Percentiles rank a stretch among this genome's conserved stretches.
Conservation (phyloP, 2,113 vertebrate genomes). For the Heloderma charlesbogerti region DNA sequence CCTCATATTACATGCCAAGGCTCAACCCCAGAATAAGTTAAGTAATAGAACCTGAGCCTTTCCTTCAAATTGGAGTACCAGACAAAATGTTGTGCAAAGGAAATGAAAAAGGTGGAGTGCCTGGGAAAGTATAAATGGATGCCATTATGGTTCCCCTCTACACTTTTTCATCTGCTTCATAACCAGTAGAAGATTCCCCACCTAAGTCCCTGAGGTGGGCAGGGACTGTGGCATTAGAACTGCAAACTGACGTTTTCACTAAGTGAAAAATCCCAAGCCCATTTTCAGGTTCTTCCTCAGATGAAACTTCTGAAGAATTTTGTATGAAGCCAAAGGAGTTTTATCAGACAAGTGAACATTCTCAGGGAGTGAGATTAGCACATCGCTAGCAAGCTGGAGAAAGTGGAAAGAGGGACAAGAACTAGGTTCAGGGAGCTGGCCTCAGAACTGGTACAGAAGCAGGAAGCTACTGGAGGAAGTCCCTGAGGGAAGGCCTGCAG, state of each 20-base stretch:
- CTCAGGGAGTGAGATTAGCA: not conserved
- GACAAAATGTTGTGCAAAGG: too few relatives aligned
- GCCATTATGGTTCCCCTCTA: not conserved
- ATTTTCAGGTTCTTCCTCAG: not conserved
- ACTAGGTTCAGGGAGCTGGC: not conserved
- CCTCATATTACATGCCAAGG: not conserved
- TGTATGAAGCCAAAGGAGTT: not conserved
- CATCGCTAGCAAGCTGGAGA: not conserved
- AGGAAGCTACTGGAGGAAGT: slow-evolving; percentile 1
- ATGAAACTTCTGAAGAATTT: not conserved
- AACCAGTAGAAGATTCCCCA: not conserved
- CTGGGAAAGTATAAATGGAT: not conserved
- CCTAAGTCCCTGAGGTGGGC: not conserved
- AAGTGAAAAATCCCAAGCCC: not conserved
- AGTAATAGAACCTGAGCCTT: not conserved
- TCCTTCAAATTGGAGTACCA: not conserved
- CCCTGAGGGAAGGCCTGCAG: not conserved
- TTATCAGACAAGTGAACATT: not conserved
- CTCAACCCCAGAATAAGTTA: not conserved
- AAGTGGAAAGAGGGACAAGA: not conserved
- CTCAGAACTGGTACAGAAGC: not conserved
- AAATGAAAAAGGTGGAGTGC: not conserved
- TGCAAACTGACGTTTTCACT: not conserved
- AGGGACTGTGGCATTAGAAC: not conserved
- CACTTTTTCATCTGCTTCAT: not conserved